These are phyloP conservation scores for Oryzias celebensis DNA, from an alignment of 2,113 vertebrate species.

Conservation along the genomic window DNA sequence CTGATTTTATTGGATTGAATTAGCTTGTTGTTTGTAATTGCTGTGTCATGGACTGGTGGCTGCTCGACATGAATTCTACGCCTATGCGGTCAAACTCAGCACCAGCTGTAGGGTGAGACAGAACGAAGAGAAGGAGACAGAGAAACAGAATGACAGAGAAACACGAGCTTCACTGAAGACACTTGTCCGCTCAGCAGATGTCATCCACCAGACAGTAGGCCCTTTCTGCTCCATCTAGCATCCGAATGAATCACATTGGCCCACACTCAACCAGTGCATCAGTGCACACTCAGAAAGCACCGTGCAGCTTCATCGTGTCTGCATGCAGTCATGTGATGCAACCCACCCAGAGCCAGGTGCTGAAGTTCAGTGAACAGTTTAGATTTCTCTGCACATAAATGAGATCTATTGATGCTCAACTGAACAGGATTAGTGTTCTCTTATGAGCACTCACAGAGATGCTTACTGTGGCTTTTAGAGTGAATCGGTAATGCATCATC, in stretches of 20 bases:
- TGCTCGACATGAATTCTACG: too few species aligned
- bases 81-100: too few species aligned
- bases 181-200: constrained; percentile 70
- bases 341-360: neutral
- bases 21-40: too few species aligned
- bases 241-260: constrained; percentile 72
- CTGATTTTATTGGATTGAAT: too few species aligned
- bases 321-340: constrained; percentile 23
- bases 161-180: constrained; percentile 53
- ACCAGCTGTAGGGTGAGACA: neutral
- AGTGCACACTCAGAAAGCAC: constrained; percentile 22
- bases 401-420: constrained; percentile 34
- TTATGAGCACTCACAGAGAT: neutral
- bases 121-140: neutral
- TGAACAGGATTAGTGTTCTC: neutral
- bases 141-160: constrained; percentile 11
- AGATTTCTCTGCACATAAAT: constrained; percentile 36
- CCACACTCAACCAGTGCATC: constrained; percentile 53
- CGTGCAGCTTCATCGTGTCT: neutral
- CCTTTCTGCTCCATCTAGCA: constrained; percentile 63
- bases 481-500: constrained; percentile 28
- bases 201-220: constrained; percentile 62
- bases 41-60: too few species aligned
- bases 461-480: neutral
- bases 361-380: constrained; percentile 16